Evolutionary conservation across 2,888 invertebrate genomes (phyloP).

Genomic region (Tinea pellionella): DNA sequence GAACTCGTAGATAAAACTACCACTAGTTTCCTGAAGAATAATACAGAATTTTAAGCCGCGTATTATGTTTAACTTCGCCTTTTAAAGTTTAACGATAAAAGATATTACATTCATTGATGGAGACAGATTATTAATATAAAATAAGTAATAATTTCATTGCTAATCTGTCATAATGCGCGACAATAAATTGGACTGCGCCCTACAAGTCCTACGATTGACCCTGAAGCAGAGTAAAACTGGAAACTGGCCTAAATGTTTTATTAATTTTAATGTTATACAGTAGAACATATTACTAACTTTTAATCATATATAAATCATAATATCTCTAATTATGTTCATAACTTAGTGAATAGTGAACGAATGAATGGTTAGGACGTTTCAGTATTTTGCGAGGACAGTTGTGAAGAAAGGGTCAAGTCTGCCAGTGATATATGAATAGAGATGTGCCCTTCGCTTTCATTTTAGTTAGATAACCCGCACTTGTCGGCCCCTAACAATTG

Average conservation of each 20-base stretch:
- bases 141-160: too few species aligned
- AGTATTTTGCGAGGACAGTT: slow-evolving; percentile 2
- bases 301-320: neutral
- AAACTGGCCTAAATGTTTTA: too few species aligned
- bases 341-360: neutral
- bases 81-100: too few species aligned
- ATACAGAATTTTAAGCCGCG: slow-evolving; percentile 14
- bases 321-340: neutral
- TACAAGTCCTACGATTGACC: too few species aligned
- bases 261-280: neutral
- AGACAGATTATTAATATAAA: too few species aligned
- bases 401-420: slow-evolving; percentile 54
- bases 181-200: too few species aligned
- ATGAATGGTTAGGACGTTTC: neutral
- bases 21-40: slow-evolving; percentile 7
- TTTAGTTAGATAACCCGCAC: slow-evolving; percentile 38
- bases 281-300: neutral
- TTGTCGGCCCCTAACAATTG: slow-evolving; percentile 32
- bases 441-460: slow-evolving; percentile 47
- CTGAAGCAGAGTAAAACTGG: too few species aligned
- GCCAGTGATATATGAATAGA: slow-evolving; percentile 56
- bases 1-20: slow-evolving; percentile 1
- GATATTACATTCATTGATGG: too few species aligned
- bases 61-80: neutral
- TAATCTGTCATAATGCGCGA: too few species aligned